Percentiles rank a stretch among this genome's conserved stretches.
Conservation (phyloP, 1,140 invertebrate species). For the Papilio dardanus region DNA sequence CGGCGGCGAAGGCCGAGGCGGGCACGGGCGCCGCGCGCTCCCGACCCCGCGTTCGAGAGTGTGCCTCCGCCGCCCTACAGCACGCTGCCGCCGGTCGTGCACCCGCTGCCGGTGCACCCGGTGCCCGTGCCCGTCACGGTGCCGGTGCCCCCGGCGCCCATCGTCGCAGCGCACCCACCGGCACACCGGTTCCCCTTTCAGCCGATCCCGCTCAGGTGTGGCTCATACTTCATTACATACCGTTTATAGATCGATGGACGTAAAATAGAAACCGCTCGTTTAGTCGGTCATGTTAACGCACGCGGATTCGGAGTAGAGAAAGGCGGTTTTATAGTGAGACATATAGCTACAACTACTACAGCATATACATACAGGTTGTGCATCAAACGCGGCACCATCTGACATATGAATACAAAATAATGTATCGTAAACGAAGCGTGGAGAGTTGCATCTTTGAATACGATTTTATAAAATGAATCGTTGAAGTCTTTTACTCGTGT, state of each 20-base stretch:
- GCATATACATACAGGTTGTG: conserved; percentile 43
- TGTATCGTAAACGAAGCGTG: conserved; percentile 40
- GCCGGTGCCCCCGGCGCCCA: conserved; percentile 54
- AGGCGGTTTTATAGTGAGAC: conserved; percentile 51
- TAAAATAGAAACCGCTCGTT: conserved; percentile 55
- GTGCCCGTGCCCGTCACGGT: conserved; percentile 52
- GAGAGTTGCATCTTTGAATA: conserved; percentile 40
- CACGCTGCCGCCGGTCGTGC: conserved; percentile 71
- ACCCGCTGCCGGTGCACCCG: conserved; percentile 48
- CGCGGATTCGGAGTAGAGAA: conserved; percentile 63
- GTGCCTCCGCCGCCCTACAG: conserved; percentile 79
- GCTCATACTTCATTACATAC: conserved; percentile 33
- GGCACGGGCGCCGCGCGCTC: conserved; percentile 57
- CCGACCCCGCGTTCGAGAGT: conserved; percentile 56
- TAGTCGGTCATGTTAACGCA: conserved; percentile 62
- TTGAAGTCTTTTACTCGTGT: conserved; percentile 69
- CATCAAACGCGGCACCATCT: conserved; percentile 37
- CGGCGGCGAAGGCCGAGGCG: conserved; percentile 63
- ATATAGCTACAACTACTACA: conserved; percentile 46
- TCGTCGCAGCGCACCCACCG: conserved; percentile 65
- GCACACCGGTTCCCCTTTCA: conserved; percentile 79
- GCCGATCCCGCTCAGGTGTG: conserved; percentile 78
- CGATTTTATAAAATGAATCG: conserved; percentile 43
- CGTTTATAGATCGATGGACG: conserved; percentile 55
- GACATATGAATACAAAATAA: conserved; percentile 40